These are phyloP conservation scores for human (Homo sapiens) DNA, from an alignment of 2,113 vertebrate genomes.

Conservation along the genomic window GRCh38 chr2:219093501-219094000, in stretches of 20 bases:
- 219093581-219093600: neutral
- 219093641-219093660: neutral
- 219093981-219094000: neutral
- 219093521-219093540: neutral
- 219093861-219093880: neutral
- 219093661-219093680: neutral
- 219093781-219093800: neutral
- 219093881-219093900: neutral
- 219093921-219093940: neutral
- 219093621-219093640: neutral
- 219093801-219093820: constrained; percentile 38
- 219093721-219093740: neutral
- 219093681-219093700: neutral
- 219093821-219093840: neutral
- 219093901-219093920: neutral
- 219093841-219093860: neutral
- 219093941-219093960: neutral
- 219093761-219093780: neutral
- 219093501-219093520: neutral
- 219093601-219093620: neutral
- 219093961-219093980: neutral
- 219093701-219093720: neutral
- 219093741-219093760: constrained; percentile 3
- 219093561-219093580: neutral
- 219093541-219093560: neutral